Evolutionary conservation across 2,113 vertebrate genomes (phyloP).

Genomic region (cat (Felis catus)): DNA sequence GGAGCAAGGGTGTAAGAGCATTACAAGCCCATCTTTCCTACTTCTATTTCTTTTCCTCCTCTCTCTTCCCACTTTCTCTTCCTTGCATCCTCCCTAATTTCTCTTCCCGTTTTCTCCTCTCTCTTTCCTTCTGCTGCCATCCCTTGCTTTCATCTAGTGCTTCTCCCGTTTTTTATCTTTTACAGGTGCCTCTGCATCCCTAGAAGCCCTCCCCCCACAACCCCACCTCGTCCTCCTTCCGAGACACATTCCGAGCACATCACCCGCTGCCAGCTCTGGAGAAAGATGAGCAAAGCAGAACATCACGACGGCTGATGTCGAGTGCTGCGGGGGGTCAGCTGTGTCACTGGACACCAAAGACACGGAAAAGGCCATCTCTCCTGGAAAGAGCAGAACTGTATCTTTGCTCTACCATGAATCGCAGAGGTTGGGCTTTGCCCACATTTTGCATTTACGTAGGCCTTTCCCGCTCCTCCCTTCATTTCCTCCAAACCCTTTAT

Average conservation of each 20-base stretch:
- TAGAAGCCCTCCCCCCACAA: background rate
- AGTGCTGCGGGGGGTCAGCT: background rate
- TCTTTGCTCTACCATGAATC: background rate
- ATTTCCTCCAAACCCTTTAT: background rate
- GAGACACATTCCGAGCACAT: background rate
- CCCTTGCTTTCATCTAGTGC: background rate
- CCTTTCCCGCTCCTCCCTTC: background rate
- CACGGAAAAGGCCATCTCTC: background rate
- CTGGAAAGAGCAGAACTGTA: background rate
- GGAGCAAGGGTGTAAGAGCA: fast-evolving
- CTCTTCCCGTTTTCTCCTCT: background rate
- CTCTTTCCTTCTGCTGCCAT: background rate
- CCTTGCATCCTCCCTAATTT: background rate
- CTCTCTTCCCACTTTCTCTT: background rate
- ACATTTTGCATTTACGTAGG: background rate
- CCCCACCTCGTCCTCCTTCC: background rate
- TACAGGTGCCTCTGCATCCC: background rate
- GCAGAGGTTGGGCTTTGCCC: background rate
- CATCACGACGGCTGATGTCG: background rate
- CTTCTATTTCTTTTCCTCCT: background rate
- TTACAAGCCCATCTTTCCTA: background rate
- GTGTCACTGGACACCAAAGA: background rate
- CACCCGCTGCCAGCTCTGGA: background rate
- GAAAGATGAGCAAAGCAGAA: background rate
- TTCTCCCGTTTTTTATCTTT: background rate